Base-by-base conservation (phyloP, 2,888 invertebrate genomes). In the Pheosia tremula region DNA sequence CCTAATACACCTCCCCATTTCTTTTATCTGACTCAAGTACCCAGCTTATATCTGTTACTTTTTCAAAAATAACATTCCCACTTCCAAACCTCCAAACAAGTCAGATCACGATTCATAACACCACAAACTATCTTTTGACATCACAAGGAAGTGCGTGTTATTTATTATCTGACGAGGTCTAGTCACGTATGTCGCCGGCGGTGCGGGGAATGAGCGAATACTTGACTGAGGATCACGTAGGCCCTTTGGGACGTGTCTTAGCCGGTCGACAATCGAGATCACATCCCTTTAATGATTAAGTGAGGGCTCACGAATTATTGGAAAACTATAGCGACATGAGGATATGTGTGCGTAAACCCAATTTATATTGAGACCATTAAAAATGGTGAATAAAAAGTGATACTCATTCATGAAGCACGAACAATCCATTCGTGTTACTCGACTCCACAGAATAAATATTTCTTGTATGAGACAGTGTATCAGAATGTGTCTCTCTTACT, bases 211-310 rank as follows among this genome's bases (percentile, higher is more conserved):
- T 59, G 43, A 57, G 53, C 45, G 64, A 66, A 64, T 64, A 58
- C 60, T n/a, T 53, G 53, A 38, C 60, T 54, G 8, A 49, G 56
- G 36, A 63, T 68, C 78, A 75, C 75, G 78, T 75, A 57, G 41
- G 61, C 60, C 70, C 54, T 63, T 63, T 57, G 75, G 69, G 67
- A 68, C 11, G 56, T 43, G 64, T 56, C 63, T 58, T 58, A 59
- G 56, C 61, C 61, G 58, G 57, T 68, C 59, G 62, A 72, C 67
- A 69, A 69, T 72, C 66, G 58, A 45, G 56, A 64, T 24, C 24
- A 72, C 63, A 67, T 63, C 57, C 56, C 56, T 52, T 62, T 77
- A 75, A 75, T 77, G 67, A 75, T 63, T 56, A 55, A 55, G 38
- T 52, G 50, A 67, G 63, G 53, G 60, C 37, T 53, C 37, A 11